phyloP scores from a whole-genome alignment of 2,888 invertebrate species.

The Mystacides longicornis region DNA sequence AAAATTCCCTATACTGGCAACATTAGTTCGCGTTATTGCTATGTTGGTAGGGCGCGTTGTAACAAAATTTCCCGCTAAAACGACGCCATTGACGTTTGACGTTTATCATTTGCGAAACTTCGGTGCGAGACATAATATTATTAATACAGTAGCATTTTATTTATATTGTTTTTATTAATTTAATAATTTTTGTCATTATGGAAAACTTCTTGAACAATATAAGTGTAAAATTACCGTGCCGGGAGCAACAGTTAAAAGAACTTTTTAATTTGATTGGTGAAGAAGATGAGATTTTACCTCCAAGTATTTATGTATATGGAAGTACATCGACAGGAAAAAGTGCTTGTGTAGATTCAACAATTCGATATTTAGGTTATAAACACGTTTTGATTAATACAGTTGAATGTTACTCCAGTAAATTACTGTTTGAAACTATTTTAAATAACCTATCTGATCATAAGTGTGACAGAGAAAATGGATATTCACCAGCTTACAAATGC shows the following conservation, averaged over 20 bases:
- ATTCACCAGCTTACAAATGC: constrained; percentile 46
- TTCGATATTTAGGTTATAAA: constrained; percentile 52
- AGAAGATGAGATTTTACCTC: constrained; percentile 55
- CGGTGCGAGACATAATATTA: too few species aligned
- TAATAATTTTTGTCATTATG: constrained; percentile 32
- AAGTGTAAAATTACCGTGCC: constrained; percentile 37
- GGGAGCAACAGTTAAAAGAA: constrained; percentile 43
- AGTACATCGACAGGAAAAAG: constrained; percentile 80
- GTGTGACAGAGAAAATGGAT: constrained; percentile 36
- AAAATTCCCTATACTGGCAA: background rate
- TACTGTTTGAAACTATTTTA: constrained; percentile 70
- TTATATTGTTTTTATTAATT: background rate
- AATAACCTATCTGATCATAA: constrained; percentile 46
- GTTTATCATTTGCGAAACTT: too few species aligned
- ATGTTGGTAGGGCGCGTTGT: background rate
- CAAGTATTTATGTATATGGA: constrained; percentile 72
- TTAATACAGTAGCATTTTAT: background rate
- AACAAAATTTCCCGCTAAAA: background rate
- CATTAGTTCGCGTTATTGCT: background rate
- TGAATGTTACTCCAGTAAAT: constrained; percentile 70
- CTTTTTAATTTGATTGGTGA: constrained; percentile 46
- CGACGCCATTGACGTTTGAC: background rate
- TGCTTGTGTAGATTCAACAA: constrained; percentile 49
- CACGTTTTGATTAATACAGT: constrained; percentile 67
- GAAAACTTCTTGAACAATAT: constrained; percentile 40